Evolutionary conservation across 1,140 invertebrate genomes (phyloP), one percentile per base, ranked within the genome.

Genomic region (Heterodera schachtii): DNA sequence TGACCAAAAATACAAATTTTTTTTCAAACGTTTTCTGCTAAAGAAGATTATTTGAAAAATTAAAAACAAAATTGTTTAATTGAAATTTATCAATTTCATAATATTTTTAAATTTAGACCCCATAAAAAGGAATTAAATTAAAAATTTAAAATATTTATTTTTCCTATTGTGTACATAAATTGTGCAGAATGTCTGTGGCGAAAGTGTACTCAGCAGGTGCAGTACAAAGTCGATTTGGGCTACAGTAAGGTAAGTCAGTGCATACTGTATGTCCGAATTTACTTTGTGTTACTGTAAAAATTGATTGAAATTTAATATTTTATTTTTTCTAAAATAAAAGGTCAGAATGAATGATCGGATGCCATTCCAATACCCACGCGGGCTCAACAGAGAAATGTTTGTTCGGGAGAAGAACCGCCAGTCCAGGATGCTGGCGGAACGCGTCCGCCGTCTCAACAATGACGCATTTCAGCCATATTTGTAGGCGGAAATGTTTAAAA

Each of bases 181-280:
- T 76, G 41, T 7, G n/a, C 47, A 78, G 76, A 78, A 46, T 78
- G 76, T 41, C 21, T 78, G 7, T 31, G 44, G 47, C 52, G 64
- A n/a, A 78, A 78, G 70, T 78, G 76, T 66, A 46, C 64, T 2
- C 76, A 78, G n/a, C 31, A 43, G 21, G 31, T 78, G 6, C 76
- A 69, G n/a, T 78, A 78, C 64, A 78, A 78, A 44, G 76, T 78
- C 13, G 76, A 78, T 67, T 47, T 78, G 76, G 52, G 76, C 66
- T 78, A 78, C 49, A 78, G 76, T 64, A 78, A 78, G 49, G 76
- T 78, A 0, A 7, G 76, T 4, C 47, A n/a, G 60, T 16, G 76
- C 52, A 3, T 52, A 2, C 49, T 11, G 49, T 52, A 11, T 52
- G 0, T 52, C 49, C 0, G 6, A 11, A 8, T 52, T 1, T 6